Evolutionary conservation across 2,888 invertebrate genomes (phyloP), one percentile per base, ranked within the genome.

Genomic region (Pinctada fucata): DNA sequence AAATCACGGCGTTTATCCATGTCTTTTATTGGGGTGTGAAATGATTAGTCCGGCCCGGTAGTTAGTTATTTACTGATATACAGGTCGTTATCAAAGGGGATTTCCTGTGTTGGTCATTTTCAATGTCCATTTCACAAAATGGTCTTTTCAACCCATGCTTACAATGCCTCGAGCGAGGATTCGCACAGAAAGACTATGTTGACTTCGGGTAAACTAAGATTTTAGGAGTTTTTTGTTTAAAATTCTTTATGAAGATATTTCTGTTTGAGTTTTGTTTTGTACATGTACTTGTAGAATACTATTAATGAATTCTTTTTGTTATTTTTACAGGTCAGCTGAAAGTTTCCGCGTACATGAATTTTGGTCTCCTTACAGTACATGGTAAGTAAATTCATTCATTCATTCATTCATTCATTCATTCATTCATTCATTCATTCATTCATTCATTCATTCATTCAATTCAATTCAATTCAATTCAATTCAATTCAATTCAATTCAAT

Each of bases 361-460:
- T 84, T 85, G 91, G 91, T 66, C 84, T 91, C 2, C 85, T 91
- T 16, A 91, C 91, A 48, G 88, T 91, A 2, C 89, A 91, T 80
- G 88, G 89, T 89, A 84, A 85, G 88, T 85, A 16, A 5, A 10
- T 10, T 68, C 8, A 68, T 10, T 58, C 6, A 10, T 58, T 10
- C 0, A 58, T 58, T 58, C 58, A 13, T 10, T 58, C 6, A 58
- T 58, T 58, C 58, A 13, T 13, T 58, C 58, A 58, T 58, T 58
- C 13, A 10, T 10, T 58, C 58, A 58, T 10, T 58, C 13, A 10
- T 13, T 58, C 58, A 13, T 13, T 58, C 13, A 10, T 6, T 58
- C 8, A 58, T 13, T 6, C 13, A 10, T 58, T 58, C 13, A 13
- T 58, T 10, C 13, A 58, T 13, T 58, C 6, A 8, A 8, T 52